These are phyloP conservation scores for Eurosta solidaginis DNA, from an alignment of 1,140 invertebrate species.

Conservation along the genomic window DNA sequence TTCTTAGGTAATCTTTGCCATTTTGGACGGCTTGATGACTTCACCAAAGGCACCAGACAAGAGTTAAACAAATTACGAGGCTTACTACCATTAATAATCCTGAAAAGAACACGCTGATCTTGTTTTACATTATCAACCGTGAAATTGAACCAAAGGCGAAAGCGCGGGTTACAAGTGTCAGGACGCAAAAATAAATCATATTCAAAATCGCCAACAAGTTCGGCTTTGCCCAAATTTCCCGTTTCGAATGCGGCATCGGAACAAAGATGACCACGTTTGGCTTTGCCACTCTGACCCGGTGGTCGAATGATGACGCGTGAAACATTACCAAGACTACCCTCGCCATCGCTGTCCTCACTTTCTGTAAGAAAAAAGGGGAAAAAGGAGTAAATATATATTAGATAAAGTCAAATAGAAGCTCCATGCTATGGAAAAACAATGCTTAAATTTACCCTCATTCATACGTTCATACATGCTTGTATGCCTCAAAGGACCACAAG, in stretches of 20 bases:
- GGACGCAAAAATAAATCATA: slow-evolving; percentile 96
- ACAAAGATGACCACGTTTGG: slow-evolving; percentile 82
- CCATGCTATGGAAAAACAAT: background rate
- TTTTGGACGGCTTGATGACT: slow-evolving; percentile 84
- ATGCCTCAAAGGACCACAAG: slow-evolving; percentile 66
- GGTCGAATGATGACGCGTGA: slow-evolving; percentile 88
- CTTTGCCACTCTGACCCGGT: slow-evolving; percentile 89
- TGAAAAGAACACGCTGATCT: slow-evolving; percentile 95
- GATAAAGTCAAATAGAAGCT: background rate
- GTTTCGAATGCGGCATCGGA: too few species aligned
- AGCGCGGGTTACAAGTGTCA: slow-evolving; percentile 92
- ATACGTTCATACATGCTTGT: slow-evolving; percentile 69
- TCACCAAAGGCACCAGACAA: slow-evolving; percentile 92
- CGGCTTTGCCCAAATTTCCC: slow-evolving; percentile 93
- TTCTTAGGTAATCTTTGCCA: slow-evolving; percentile 85
- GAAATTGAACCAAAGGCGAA: slow-evolving; percentile 97
- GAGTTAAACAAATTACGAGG: slow-evolving; percentile 84
- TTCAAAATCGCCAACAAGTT: slow-evolving; percentile 91
- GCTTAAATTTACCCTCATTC: slow-evolving; percentile 59
- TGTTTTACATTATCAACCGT: slow-evolving; percentile 93
- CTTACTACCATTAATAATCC: slow-evolving; percentile 96
- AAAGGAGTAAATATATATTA: background rate
- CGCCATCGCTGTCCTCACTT: slow-evolving; percentile 93
- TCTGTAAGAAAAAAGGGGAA: slow-evolving; percentile 65
- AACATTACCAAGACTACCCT: slow-evolving; percentile 92